Evolutionary conservation across 2,888 invertebrate genomes (phyloP).

Genomic region (Drosophila anomalata): DNA sequence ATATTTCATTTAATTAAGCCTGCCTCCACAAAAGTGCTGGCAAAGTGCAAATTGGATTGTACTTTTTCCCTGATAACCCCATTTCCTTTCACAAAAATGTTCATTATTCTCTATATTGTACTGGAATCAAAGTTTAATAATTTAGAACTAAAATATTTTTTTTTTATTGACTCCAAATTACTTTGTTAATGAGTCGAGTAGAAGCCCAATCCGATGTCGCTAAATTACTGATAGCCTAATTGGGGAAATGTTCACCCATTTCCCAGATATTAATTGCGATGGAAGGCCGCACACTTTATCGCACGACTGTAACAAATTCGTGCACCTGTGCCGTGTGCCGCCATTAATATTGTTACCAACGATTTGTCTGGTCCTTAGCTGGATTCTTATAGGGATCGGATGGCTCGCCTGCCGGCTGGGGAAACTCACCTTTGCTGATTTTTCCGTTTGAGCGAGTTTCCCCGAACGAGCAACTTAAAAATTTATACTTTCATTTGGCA

Average conservation of each 20-base stretch:
- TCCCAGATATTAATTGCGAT: conserved; percentile 28
- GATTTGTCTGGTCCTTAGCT: conserved; percentile 43
- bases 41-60: conserved; percentile 5
- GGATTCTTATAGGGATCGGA: conserved; percentile 2
- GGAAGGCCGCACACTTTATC: conserved; percentile 35
- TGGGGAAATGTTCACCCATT: conserved; percentile 19
- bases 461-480: conserved; percentile 29
- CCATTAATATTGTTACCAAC: conserved; percentile 46
- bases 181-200: conserved; percentile 11
- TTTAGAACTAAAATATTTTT: neutral
- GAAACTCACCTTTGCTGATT: conserved; percentile 22
- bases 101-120: too few species aligned
- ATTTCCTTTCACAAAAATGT: neutral
- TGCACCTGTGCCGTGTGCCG: conserved; percentile 43
- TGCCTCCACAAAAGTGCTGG: conserved; percentile 4
- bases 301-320: conserved; percentile 28
- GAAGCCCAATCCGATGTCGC: neutral
- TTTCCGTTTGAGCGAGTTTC: conserved; percentile 21
- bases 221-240: conserved; percentile 31
- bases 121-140: neutral
- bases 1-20: conserved; percentile 47
- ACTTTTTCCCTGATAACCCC: conserved; percentile 10
- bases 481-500: conserved; percentile 40
- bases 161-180: neutral
- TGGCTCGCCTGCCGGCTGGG: conserved; percentile 22